Conservation (phyloP, 2,797 vertebrate species). For the Lepus oiostolus region DNA sequence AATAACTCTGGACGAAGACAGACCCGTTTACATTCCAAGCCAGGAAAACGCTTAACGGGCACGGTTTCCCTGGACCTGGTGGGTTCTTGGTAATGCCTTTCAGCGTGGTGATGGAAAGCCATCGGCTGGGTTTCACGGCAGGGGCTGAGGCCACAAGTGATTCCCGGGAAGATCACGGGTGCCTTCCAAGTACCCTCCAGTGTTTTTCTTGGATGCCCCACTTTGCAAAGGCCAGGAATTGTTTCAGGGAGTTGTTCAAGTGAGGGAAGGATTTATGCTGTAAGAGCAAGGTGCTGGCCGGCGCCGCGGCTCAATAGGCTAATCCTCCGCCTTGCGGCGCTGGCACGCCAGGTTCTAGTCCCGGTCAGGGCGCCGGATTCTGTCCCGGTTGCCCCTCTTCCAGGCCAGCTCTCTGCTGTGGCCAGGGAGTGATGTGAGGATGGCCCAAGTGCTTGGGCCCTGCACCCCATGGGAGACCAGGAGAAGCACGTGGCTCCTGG, state of each 20-base stretch:
- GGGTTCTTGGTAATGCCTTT: constrained; percentile 82
- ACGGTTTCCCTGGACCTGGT: constrained; percentile 71
- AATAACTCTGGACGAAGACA: constrained; percentile 82
- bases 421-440: too few species aligned
- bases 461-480: too few species aligned
- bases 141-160: constrained; percentile 79
- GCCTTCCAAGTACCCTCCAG: constrained; percentile 81
- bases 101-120: constrained; percentile 82
- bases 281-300: constrained; percentile 78
- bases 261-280: constrained; percentile 84
- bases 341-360: too few species aligned
- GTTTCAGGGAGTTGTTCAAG: constrained; percentile 71
- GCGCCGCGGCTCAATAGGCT: too few species aligned
- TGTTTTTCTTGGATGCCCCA: constrained; percentile 87
- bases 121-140: constrained; percentile 72
- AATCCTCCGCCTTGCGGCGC: too few species aligned
- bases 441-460: too few species aligned
- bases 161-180: constrained; percentile 76
- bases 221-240: constrained; percentile 85
- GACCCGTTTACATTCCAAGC: constrained; percentile 74
- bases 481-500: too few species aligned
- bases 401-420: too few species aligned
- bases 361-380: too few species aligned
- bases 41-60: constrained; percentile 77
- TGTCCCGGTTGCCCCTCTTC: too few species aligned